Conservation (phyloP, 2,113 vertebrate species). For the Rynchops niger region DNA sequence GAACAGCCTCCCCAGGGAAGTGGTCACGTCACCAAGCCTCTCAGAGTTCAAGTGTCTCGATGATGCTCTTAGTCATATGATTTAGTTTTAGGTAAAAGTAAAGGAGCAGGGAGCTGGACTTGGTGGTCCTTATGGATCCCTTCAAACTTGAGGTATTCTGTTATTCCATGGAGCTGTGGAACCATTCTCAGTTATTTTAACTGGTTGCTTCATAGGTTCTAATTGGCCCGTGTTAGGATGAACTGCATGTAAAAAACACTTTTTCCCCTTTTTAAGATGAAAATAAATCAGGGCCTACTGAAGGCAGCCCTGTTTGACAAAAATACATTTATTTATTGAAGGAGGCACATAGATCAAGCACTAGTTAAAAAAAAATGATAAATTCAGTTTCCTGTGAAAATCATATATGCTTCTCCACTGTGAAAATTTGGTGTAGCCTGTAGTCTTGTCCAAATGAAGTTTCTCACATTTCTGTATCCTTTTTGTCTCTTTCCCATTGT, state of each 20-base stretch:
- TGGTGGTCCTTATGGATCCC: background rate
- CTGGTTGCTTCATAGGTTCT: background rate
- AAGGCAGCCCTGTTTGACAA: background rate
- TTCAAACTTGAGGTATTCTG: background rate
- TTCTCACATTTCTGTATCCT: background rate
- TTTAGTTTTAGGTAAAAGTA: background rate
- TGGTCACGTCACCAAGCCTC: accelerated
- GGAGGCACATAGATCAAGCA: background rate
- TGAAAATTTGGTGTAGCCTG: background rate
- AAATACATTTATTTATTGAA: background rate
- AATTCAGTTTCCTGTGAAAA: background rate
- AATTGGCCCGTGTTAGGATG: background rate
- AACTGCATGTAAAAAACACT: background rate
- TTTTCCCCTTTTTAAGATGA: background rate
- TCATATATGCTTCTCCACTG: background rate
- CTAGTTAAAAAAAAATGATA: background rate
- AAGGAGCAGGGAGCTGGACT: background rate
- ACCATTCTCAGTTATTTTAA: background rate
- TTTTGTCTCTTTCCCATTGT: background rate
- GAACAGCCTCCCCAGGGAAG: background rate
- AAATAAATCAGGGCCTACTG: background rate
- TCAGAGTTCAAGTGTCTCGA: background rate
- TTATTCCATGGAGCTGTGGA: background rate
- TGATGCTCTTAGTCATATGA: accelerated
- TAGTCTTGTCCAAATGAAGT: background rate